Evolutionary conservation across 2,113 vertebrate species (phyloP).

Genomic region (Mormoops blainvillei): DNA sequence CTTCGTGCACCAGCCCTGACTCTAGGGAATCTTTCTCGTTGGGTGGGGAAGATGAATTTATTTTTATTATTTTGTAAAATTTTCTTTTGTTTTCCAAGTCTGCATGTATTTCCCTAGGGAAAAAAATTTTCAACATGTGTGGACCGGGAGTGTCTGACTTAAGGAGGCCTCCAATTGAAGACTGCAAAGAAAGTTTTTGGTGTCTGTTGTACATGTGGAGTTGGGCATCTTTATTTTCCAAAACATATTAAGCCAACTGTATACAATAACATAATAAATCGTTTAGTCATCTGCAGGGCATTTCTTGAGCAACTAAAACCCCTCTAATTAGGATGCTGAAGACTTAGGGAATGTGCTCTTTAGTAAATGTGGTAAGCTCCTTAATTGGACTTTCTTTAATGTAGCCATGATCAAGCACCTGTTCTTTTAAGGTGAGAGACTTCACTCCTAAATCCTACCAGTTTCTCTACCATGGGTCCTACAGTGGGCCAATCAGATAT

Average conservation of each 20-base stretch:
- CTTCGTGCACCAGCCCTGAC: background rate
- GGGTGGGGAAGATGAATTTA: background rate
- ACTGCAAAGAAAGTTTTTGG: background rate
- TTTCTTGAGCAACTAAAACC: background rate
- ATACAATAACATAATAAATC: background rate
- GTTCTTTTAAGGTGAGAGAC: background rate
- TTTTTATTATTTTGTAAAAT: background rate
- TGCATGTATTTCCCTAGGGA: background rate
- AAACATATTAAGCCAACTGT: background rate
- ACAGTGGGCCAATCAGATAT: background rate
- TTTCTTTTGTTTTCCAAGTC: background rate
- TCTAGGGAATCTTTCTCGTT: background rate
- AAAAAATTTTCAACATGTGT: background rate
- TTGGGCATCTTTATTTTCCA: background rate
- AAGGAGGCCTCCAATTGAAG: background rate
- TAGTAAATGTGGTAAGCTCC: background rate
- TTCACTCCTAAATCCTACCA: background rate
- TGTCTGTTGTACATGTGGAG: background rate
- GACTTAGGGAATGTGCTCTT: background rate
- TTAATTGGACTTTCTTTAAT: background rate
- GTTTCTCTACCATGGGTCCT: background rate
- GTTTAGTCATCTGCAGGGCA: background rate
- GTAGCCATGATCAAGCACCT: background rate
- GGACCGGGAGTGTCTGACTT: background rate
- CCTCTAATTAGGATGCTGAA: background rate